These are phyloP conservation scores for Pachymerium ferrugineum DNA, from an alignment of 2,888 invertebrate genomes.

Conservation along the genomic window DNA sequence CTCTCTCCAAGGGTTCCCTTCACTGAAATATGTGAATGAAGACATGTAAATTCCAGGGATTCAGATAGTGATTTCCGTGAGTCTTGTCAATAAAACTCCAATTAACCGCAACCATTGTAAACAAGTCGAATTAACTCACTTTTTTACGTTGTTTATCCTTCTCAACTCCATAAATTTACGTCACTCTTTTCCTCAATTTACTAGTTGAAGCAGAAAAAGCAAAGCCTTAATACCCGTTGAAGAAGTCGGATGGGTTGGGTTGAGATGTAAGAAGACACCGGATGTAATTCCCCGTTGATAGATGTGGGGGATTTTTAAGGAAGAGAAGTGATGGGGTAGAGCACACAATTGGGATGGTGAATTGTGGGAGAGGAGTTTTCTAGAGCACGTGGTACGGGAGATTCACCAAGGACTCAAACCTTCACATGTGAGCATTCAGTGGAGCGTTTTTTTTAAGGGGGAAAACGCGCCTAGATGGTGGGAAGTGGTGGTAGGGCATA, in stretches of 20 bases:
- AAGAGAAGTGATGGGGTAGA: conserved; percentile 3
- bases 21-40: no score
- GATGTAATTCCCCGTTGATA: conserved; percentile 25
- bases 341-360: conserved; percentile 11
- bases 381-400: conserved; percentile 12
- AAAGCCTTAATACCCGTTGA: neutral
- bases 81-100: no score
- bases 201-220: no score
- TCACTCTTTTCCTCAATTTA: no score
- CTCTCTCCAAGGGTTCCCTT: no score
- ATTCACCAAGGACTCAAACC: conserved; percentile 27
- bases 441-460: conserved; percentile 27
- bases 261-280: conserved; percentile 1
- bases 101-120: no score
- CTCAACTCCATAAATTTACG: no score
- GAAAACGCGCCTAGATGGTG: no score
- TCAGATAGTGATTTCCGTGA: no score
- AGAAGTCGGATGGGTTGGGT: conserved; percentile 1
- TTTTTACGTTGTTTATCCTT: no score
- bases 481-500: neutral
- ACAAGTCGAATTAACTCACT: no score
- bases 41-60: no score
- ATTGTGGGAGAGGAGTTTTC: conserved; percentile 6
- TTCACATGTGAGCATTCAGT: conserved; percentile 23
- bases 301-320: conserved; percentile 24